Evolutionary conservation across 2,113 vertebrate species (phyloP), one percentile per base, ranked within the genome.

Genomic region (Theristicus caerulescens): DNA sequence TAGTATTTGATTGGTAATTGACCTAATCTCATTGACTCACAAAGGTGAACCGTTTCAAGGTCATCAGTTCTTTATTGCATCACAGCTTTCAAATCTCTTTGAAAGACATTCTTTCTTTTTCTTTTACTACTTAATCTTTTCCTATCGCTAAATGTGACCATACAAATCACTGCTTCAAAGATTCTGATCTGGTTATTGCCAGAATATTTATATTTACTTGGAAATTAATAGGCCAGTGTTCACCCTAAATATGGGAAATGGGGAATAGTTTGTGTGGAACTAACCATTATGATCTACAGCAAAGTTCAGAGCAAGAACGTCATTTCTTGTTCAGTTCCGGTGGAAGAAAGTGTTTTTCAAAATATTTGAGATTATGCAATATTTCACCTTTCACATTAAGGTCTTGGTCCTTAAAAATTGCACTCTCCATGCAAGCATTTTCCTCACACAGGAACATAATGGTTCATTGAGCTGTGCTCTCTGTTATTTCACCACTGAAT

Each of bases 301-400:
- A 91, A 95, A 67, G 86, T 54, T 91, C 89, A 92, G 88, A 93
- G 52, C 17, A 86, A 93, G 59, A 62, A 65, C 65, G 88, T 96
- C 2, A 16, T 74, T 89, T 89, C 21, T 93, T 81, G 36, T 58
- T 94, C 82, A 44, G 3, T 90, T 94, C 88, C 44, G 12, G 47
- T 86, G 67, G 32, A 91, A 95, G 44, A 70, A 82, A 67, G 20
- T 17, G 24, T 34, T 96, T 97, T 92, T 73, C 85, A 90, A 95
- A 97, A 64, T 78, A 93, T 58, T 49, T 81, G 77, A 95, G 59
- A 38, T 95, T 90, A 91, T 69, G 79, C 90, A 81, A 80, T 76
- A 90, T 40, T 96, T 55, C 52, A 86, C 14, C 4, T 80, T 78
- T 84, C 47, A 76, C 42, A 25, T 91, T 59, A 71, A 91, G 9